phyloP scores from a whole-genome alignment of 1,140 invertebrate genomes.

The Forficula auricularia region DNA sequence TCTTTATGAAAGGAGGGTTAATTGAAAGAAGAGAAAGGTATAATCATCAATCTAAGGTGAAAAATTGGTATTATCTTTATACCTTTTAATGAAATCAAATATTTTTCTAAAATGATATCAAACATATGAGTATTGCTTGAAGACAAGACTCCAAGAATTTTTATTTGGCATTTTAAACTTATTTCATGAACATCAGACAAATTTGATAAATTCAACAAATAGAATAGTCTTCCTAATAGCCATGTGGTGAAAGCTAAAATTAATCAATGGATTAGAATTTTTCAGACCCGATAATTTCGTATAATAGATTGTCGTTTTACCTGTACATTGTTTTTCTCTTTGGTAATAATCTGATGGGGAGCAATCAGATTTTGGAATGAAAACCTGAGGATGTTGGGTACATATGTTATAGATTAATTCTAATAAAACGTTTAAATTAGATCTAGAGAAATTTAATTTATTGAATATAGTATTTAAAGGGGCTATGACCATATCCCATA shows the following conservation, averaged over 20 bases:
- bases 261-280: slow-evolving; percentile 3
- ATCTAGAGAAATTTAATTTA: too few relatives aligned
- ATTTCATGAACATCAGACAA: slow-evolving; percentile 16
- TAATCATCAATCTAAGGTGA: too few relatives aligned
- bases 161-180: slow-evolving; percentile 22
- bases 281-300: neutral
- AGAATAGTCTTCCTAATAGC: slow-evolving; percentile 25
- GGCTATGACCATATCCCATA: too few relatives aligned
- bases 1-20: too few relatives aligned
- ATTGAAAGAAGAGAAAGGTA: too few relatives aligned
- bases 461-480: too few relatives aligned
- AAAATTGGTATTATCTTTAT: too few relatives aligned
- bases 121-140: slow-evolving; percentile 19
- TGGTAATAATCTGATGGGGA: slow-evolving; percentile 11
- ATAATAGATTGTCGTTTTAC: slow-evolving; percentile 10
- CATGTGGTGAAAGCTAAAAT: slow-evolving; percentile 24
- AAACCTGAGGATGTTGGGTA: too few relatives aligned
- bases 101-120: slow-evolving; percentile 18
- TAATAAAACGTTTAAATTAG: too few relatives aligned
- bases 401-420: too few relatives aligned
- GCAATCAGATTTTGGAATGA: slow-evolving; percentile 9
- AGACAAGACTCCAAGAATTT: slow-evolving; percentile 23
- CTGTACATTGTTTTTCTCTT: slow-evolving; percentile 17
- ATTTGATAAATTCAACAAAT: slow-evolving; percentile 18
- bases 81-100: slow-evolving; percentile 22